phyloP scores from a whole-genome alignment of 2,797 vertebrate genomes.

The Sebastes flavidus region DNA sequence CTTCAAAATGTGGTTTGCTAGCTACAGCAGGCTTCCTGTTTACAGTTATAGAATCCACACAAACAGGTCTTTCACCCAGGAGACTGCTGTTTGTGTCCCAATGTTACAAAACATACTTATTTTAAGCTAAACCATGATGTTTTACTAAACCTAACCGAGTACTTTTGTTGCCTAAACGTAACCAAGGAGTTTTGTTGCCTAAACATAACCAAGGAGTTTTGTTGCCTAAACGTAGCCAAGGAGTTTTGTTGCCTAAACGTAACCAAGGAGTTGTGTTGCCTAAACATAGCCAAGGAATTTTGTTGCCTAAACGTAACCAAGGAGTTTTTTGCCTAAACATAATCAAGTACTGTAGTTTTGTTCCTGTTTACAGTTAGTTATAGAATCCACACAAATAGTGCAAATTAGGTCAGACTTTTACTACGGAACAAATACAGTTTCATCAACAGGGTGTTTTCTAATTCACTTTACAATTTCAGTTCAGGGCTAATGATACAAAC shows the following conservation, averaged over 20 bases:
- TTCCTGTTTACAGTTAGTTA: neutral
- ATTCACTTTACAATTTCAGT: neutral
- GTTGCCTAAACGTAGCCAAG: no score
- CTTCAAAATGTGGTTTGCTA: neutral
- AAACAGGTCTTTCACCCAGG: neutral
- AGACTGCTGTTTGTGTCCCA: no score
- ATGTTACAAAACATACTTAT: no score
- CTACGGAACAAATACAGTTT: neutral
- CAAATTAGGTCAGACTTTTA: neutral
- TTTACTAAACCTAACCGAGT: no score
- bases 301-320: no score
- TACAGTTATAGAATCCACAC: neutral
- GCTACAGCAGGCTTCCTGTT: neutral
- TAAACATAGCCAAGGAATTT: accelerated
- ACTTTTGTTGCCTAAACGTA: no score
- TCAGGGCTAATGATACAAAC: neutral
- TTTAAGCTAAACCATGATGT: no score
- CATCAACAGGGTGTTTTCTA: neutral
- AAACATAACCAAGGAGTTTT: accelerated
- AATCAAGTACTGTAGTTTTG: neutral
- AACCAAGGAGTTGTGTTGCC: no score
- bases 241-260: no score
- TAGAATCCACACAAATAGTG: neutral
- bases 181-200: no score
- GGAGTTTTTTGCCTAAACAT: no score